These are phyloP conservation scores for Argynnis bischoffii DNA, from an alignment of 2,888 invertebrate genomes.

Conservation along the genomic window DNA sequence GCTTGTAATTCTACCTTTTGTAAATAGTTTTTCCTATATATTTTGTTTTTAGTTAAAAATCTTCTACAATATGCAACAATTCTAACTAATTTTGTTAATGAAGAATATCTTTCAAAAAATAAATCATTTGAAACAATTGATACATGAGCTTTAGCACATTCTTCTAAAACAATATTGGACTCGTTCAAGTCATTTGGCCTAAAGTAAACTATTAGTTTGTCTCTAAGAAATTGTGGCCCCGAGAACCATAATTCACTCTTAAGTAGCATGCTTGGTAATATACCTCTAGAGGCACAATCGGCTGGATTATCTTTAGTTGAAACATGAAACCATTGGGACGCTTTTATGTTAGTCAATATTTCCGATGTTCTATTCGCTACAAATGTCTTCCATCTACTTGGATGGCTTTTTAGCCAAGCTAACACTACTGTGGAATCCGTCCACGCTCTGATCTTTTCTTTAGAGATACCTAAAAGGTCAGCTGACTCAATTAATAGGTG, in stretches of 20 bases:
- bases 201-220: constrained; percentile 13
- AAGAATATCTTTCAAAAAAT: constrained; percentile 16
- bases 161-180: neutral
- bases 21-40: constrained; percentile 12
- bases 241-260: constrained; percentile 14
- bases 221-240: constrained; percentile 4
- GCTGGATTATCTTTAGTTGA: constrained; percentile 16
- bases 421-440: constrained; percentile 39
- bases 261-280: constrained; percentile 16
- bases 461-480: constrained; percentile 19
- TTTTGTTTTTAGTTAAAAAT: constrained; percentile 12
- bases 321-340: constrained; percentile 42
- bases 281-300: constrained; percentile 43
- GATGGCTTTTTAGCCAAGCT: constrained; percentile 38
- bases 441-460: constrained; percentile 33
- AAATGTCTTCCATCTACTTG: constrained; percentile 42
- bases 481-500: constrained; percentile 32
- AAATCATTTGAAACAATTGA: constrained; percentile 2
- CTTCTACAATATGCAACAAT: constrained; percentile 32
- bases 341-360: constrained; percentile 37
- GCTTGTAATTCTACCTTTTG: constrained; percentile 15
- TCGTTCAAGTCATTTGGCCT: constrained; percentile 7
- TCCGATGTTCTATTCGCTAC: constrained; percentile 43
- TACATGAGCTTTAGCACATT: neutral
- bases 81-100: constrained; percentile 18